Evolutionary conservation across 2,113 vertebrate species (phyloP), one percentile per base, ranked within the genome.

Genomic region (Arvicanthis niloticus): DNA sequence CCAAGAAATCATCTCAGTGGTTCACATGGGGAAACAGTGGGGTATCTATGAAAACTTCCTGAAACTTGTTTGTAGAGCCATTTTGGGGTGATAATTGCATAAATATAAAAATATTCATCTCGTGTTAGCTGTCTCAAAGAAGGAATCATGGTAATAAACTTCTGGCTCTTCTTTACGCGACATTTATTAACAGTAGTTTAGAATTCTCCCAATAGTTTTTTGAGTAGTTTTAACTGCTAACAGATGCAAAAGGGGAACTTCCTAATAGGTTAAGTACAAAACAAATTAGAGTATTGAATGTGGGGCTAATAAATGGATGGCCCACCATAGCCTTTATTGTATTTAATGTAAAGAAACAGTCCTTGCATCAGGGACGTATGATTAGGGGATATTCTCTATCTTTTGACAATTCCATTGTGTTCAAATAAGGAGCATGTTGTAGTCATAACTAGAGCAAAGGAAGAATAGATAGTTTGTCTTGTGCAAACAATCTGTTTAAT

Each of bases 371-470:
- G 53, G 17, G 62, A 42, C 6, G 58, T 58, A 53, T 42, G n/a
- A 78, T 37, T 72, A 45, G 26, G 29, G 40, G 80, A 96, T 34
- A 60, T 31, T 73, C 73, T 19, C 34, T 19, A 42, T 17, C 75
- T 97, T 93, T 88, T 85, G 75, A 88, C 9, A 89, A 21, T 84
- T 96, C 8, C 31, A 5, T 94, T 56, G 48, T 93, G 48, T 80
- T 96, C 34, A 80, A 40, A 58, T 97, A 87, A 85, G 73, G 58
- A 96, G 42, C 81, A 67, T 62, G 60, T 62, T 96, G 70, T 72
- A 77, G 84, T 89, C 80, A 91, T 92, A 89, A 91, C 93, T 96
- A 93, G 78, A 96, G 87, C 93, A 88, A 40, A 95, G 45, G 7
- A 67, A 80, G 40, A 72, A 93, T 51, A 94, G 91, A 85, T 73